Evolutionary conservation across 2,113 vertebrate species (phyloP).

Genomic region (Oreochromis tanganicae): DNA sequence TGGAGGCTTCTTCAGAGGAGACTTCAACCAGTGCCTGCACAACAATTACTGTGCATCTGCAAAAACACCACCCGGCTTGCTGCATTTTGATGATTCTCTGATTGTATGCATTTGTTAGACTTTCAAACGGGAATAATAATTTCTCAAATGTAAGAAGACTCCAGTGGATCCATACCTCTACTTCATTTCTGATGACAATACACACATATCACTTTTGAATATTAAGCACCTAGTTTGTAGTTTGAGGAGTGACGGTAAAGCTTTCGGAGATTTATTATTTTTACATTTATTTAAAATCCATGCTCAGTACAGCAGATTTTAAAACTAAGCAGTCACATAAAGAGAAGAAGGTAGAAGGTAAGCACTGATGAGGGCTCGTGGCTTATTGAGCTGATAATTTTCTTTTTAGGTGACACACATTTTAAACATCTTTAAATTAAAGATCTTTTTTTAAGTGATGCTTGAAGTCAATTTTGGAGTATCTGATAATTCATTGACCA

Average conservation of each 20-base stretch:
- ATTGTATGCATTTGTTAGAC: not conserved
- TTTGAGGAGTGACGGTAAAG: not conserved
- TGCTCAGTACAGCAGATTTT: not conserved
- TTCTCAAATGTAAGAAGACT: not conserved
- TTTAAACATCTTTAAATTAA: not conserved
- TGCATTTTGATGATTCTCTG: constrained; percentile 5
- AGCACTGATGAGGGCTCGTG: not conserved
- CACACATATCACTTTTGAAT: not conserved
- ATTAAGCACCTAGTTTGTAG: not conserved
- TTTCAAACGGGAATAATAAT: not conserved
- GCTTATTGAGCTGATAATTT: not conserved
- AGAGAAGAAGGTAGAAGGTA: not conserved
- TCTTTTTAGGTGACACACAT: not conserved
- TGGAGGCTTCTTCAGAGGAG: constrained; percentile 23
- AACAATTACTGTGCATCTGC: constrained; percentile 8
- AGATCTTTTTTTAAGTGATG: not conserved
- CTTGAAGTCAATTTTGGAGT: not conserved
- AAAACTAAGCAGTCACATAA: not conserved
- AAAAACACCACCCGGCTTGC: constrained; percentile 2
- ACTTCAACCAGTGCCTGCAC: constrained; percentile 44
- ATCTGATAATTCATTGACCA: not conserved
- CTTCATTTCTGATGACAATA: not conserved
- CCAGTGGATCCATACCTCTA: constrained; percentile 15
- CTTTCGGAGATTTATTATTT: not conserved
- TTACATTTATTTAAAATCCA: not conserved